Evolutionary conservation across 2,113 vertebrate genomes (phyloP), one percentile per base, ranked within the genome.

Genomic region (Ibidorhyncha struthersii): DNA sequence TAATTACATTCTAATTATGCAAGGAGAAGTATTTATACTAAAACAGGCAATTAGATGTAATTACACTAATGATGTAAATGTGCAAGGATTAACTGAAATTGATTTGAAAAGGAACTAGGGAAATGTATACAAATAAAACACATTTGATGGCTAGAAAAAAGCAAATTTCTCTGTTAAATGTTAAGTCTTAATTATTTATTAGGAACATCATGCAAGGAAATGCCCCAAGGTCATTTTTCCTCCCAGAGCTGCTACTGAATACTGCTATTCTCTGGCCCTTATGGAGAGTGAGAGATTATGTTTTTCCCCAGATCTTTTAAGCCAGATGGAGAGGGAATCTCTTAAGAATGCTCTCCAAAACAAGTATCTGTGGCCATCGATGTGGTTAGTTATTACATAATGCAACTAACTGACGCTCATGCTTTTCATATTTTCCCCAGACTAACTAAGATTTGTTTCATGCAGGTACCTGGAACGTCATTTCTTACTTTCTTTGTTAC

Each of bases 21-120:
- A 82, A 98, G 94, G 90, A 98, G 65, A 97, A 86, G 89, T 97
- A 98, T 98, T 98, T 98, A 98, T 96, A 97, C 97, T 97, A 98
- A 97, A 98, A 95, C 95, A 97, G 94, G 91, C 82, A 98, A 98
- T 98, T 98, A 98, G 50, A 86, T 95, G 34, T 77, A 97, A 98
- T 98, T 98, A 98, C 71, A 85, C 61, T 98, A 98, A 98, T 97
- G 95, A 89, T 93, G 80, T 49, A 97, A 98, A 97, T 96, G 86
- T 93, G 90, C 55, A 92, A 95, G 94, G 98, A 97, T 97, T 97
- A 96, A 95, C 84, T 81, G 92, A 97, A 98, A 98, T 93, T 96
- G 93, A 98, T 97, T 98, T 94, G 91, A 98, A 98, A 97, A 95
- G 71, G 76, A 94, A 49, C 79, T 91, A 94, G 89, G 97, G 82